A percentile compares a stretch with the other conserved stretches of the same genome.
Evolutionary conservation across 1,140 invertebrate species (phyloP).

Genomic region (Sminthurides bifidus): DNA sequence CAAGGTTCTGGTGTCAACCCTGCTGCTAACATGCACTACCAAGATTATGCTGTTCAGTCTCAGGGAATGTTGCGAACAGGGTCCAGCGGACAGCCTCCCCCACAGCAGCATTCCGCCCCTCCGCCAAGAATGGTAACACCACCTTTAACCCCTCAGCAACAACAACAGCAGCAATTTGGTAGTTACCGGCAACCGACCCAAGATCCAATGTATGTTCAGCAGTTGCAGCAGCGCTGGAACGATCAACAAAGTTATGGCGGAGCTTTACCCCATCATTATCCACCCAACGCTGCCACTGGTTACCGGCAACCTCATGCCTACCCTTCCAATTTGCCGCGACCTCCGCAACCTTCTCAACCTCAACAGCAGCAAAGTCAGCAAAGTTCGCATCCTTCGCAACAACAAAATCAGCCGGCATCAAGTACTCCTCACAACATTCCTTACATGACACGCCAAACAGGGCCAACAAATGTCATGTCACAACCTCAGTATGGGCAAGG

Average conservation of each 20-base stretch:
- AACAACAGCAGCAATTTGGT: slow-evolving; percentile 33
- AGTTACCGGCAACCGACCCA: slow-evolving; percentile 32
- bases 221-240: slow-evolving; percentile 32
- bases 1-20: slow-evolving; percentile 17
- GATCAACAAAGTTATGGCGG: slow-evolving; percentile 38
- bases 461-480: slow-evolving; percentile 36
- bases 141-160: slow-evolving; percentile 6
- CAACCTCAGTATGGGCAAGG: slow-evolving; percentile 36
- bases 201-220: slow-evolving; percentile 24
- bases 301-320: slow-evolving; percentile 29
- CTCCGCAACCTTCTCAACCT: slow-evolving; percentile 21
- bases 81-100: slow-evolving; percentile 6
- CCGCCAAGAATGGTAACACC: slow-evolving; percentile 25
- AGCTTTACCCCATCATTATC: slow-evolving; percentile 29
- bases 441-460: slow-evolving; percentile 45
- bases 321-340: slow-evolving; percentile 23
- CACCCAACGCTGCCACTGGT: slow-evolving; percentile 26
- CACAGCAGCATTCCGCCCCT: slow-evolving; percentile 26
- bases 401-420: slow-evolving; percentile 24
- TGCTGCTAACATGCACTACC: slow-evolving; percentile 29
- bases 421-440: slow-evolving; percentile 36
- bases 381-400: slow-evolving; percentile 27
- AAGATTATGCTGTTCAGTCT: slow-evolving; percentile 25
- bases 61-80: slow-evolving; percentile 20
- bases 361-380: slow-evolving; percentile 26